Evolutionary conservation across 2,797 vertebrate genomes (phyloP).

Genomic region (Clarias laeviceps): DNA sequence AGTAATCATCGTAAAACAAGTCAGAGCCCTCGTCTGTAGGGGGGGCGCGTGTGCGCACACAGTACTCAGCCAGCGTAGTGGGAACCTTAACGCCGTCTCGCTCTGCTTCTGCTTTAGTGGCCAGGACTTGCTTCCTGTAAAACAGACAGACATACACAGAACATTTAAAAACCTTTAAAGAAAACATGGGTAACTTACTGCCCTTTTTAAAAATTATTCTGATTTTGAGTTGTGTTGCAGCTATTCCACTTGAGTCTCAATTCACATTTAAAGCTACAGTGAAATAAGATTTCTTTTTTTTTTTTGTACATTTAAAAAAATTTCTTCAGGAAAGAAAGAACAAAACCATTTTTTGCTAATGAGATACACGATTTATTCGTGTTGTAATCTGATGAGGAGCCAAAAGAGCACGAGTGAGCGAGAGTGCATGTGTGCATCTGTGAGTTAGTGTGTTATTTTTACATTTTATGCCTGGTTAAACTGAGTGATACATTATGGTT

Average conservation of each 20-base stretch:
- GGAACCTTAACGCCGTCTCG: conserved; percentile 93
- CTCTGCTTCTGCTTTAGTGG: conserved; percentile 90
- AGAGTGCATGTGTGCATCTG: background rate
- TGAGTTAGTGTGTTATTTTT: background rate
- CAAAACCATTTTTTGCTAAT: too few relatives aligned
- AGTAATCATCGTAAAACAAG: conserved; percentile 94
- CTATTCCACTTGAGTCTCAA: background rate
- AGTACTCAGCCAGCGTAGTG: conserved; percentile 93
- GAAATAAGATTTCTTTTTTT: background rate
- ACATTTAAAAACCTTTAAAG: background rate
- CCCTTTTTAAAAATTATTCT: background rate
- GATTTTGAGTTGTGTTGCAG: background rate
- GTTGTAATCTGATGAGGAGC: background rate
- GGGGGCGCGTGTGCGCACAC: conserved; percentile 88
- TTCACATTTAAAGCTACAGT: background rate
- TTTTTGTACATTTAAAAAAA: too few relatives aligned
- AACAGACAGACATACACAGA: conserved; percentile 16
- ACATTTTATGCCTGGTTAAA: background rate
- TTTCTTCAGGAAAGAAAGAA: too few relatives aligned
- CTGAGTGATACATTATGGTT: background rate
- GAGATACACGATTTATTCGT: too few relatives aligned
- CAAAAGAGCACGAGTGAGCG: background rate
- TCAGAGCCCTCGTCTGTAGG: conserved; percentile 89
- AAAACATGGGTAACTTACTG: background rate
- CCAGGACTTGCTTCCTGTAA: conserved; percentile 90